Base-by-base conservation (phyloP, 2,797 vertebrate genomes). In the Gallinago nigripennis region DNA sequence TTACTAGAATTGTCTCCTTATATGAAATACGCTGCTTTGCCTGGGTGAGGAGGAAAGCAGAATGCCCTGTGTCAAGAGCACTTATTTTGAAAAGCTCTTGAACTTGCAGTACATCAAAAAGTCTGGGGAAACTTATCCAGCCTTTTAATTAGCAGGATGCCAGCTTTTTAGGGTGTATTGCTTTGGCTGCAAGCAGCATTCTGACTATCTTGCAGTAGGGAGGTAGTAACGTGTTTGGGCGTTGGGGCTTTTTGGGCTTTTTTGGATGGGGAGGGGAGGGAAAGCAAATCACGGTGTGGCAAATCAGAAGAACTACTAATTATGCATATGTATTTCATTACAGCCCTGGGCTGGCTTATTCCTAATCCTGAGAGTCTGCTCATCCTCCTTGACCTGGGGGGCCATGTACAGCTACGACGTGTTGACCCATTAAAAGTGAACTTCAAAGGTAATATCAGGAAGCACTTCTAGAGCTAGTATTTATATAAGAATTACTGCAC, bases 21-120 rank as follows among this genome's bases (percentile, higher is more conserved):
- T 21, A 53, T 45, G 68, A 93, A 90, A 73, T 63, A 41, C 0
- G 0, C 48, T 77, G n/a, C 48, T 51, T 77, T 90, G 81, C 60
- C 68, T 57, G 78, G 31, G 25, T 53, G 19, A 87, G 68, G 68
- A 92, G 86, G 45, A 77, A 87, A 90, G 39, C 81, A 51, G 57
- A 85, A 80, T 70, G 75, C 45, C 64, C 81, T 35, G 64, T 89
- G 81, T 95, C 90, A 90, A 92, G 88, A 93, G 81, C 86, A 85
- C 48, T 82, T 95, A 64, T 6, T 95, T 82, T 92, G 78, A 95
- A 91, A 95, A 87, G 81, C 92, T 91, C 86, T 96, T 92, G 81
- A 93, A 85, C 71, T 92, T 93, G 64, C 41, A 93, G 60, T 73
- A 77, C 76, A 70, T 85, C 88, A 87, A 83, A 90, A 88, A 46